Conservation (phyloP, 2,797 vertebrate species). For the Coluber constrictor region DNA sequence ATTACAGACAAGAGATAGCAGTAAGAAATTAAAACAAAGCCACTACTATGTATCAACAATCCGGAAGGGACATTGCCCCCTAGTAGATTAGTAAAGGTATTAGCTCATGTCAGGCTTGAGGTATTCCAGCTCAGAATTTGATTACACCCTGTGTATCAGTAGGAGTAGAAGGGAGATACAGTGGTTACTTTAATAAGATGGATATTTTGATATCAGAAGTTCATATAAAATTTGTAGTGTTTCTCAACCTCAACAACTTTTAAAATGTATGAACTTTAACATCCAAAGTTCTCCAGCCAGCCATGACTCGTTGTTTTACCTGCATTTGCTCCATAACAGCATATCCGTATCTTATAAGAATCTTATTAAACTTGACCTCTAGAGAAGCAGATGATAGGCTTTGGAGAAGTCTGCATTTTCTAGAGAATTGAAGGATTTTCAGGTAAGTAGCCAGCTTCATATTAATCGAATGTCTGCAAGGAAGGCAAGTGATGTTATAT, state of each 20-base stretch:
- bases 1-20: background rate
- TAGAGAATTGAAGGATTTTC: background rate
- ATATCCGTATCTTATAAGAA: background rate
- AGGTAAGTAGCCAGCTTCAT: background rate
- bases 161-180: background rate
- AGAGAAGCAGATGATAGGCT: background rate
- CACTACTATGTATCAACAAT: background rate
- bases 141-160: too few relatives aligned
- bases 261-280: background rate
- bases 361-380: background rate
- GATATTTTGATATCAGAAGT: background rate
- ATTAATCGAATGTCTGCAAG: background rate
- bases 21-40: background rate
- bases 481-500: background rate
- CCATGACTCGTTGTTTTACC: background rate
- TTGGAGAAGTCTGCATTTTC: background rate
- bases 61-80: background rate
- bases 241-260: background rate
- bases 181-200: background rate
- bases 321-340: background rate
- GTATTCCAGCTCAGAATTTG: background rate
- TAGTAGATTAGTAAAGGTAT: background rate
- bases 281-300: background rate
- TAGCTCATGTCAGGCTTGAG: background rate
- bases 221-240: background rate